Evolutionary conservation across 1,140 invertebrate species (phyloP).

Genomic region (Achroia grisella): DNA sequence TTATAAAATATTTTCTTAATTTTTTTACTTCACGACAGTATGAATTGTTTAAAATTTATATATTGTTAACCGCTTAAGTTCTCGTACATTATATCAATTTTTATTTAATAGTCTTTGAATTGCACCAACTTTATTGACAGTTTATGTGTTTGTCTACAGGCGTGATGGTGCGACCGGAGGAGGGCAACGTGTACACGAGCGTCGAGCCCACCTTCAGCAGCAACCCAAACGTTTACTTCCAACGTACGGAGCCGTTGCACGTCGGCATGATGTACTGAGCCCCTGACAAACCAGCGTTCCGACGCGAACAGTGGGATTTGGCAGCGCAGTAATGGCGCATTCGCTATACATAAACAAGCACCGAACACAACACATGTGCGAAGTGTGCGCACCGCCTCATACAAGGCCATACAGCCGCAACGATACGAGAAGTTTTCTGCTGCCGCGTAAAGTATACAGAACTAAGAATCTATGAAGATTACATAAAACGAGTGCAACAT

Average conservation of each 20-base stretch:
- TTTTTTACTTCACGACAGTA: too few species aligned
- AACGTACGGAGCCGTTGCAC: conserved; percentile 82
- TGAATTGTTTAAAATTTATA: too few species aligned
- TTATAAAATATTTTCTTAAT: too few species aligned
- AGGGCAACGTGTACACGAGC: conserved; percentile 87
- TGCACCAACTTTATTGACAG: too few species aligned
- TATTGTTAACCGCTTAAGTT: too few species aligned
- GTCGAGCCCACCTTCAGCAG: conserved; percentile 87
- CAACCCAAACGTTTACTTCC: conserved; percentile 90
- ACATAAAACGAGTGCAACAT: too few species aligned
- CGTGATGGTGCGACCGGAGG: conserved; percentile 83
- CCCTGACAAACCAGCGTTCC: conserved; percentile 65
- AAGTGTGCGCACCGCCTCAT: background rate
- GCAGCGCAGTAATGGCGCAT: conserved; percentile 35
- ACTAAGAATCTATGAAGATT: too few species aligned
- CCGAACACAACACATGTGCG: background rate
- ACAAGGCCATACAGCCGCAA: background rate
- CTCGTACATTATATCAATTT: too few species aligned
- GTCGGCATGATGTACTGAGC: conserved; percentile 88
- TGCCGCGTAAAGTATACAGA: background rate
- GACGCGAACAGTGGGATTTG: conserved; percentile 61
- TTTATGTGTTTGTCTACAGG: conserved; percentile 56
- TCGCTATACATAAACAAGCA: background rate
- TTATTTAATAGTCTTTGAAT: too few species aligned
- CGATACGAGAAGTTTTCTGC: background rate